Evolutionary conservation across 2,888 invertebrate genomes (phyloP).

Genomic region (Gortyna flavago): DNA sequence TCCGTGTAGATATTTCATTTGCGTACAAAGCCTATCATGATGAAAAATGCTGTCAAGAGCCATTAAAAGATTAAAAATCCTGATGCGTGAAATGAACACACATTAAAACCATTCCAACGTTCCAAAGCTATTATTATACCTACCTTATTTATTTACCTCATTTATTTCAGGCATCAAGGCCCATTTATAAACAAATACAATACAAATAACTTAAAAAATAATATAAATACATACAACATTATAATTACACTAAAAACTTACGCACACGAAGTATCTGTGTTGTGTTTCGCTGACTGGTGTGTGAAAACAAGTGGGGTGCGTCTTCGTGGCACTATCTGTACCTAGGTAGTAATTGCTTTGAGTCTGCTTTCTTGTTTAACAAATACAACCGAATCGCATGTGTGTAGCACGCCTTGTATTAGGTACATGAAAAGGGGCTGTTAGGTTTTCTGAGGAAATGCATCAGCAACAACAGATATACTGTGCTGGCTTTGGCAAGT

Average conservation of each 20-base stretch:
- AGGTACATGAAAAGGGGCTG: not conserved
- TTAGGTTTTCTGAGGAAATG: not conserved
- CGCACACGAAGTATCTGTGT: too few relatives aligned
- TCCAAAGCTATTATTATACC: slow-evolving; percentile 18
- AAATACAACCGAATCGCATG: not conserved
- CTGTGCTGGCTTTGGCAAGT: not conserved
- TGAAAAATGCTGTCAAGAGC: slow-evolving; percentile 48
- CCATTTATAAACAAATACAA: too few relatives aligned
- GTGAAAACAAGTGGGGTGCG: too few relatives aligned
- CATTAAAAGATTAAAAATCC: slow-evolving; percentile 51
- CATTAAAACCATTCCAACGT: slow-evolving; percentile 33
- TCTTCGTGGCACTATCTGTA: too few relatives aligned
- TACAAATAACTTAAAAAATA: too few relatives aligned
- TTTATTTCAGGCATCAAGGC: too few relatives aligned
- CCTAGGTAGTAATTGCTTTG: not conserved
- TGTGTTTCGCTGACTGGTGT: too few relatives aligned
- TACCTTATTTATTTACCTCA: too few relatives aligned
- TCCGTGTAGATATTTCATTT: slow-evolving; percentile 42
- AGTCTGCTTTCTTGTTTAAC: not conserved
- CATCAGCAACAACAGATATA: not conserved
- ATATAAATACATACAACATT: too few relatives aligned
- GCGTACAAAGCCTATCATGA: slow-evolving; percentile 19
- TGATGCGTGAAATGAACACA: slow-evolving; percentile 52
- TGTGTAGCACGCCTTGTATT: not conserved
- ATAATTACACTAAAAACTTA: too few relatives aligned